Conservation (phyloP, 2,888 invertebrate species). For the Dichetophora obliterata region DNA sequence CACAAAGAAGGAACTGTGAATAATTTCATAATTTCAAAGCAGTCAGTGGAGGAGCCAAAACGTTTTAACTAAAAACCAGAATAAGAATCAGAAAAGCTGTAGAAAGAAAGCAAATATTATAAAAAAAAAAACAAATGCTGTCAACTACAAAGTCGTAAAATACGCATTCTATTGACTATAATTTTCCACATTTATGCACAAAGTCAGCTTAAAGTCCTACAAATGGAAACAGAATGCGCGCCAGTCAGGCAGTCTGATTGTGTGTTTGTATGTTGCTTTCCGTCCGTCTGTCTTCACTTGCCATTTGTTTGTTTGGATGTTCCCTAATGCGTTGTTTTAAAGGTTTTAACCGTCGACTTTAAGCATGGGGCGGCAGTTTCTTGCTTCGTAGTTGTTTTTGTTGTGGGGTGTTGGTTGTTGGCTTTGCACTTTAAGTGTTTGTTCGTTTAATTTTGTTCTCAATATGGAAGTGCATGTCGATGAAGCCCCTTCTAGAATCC, state of each 20-base stretch:
- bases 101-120: neutral
- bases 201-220: conserved; percentile 48
- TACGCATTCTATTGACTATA: conserved; percentile 64
- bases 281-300: neutral
- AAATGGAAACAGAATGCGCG: neutral
- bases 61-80: too few species aligned
- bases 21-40: too few species aligned
- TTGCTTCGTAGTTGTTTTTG: neutral
- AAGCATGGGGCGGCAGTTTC: neutral
- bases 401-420: neutral
- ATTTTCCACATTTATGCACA: conserved; percentile 60
- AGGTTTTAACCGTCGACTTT: neutral
- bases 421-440: conserved; percentile 7
- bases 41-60: too few species aligned
- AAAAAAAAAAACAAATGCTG: conserved; percentile 52
- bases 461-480: too few species aligned
- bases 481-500: too few species aligned
- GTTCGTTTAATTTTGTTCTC: neutral
- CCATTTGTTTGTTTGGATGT: neutral
- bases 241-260: neutral
- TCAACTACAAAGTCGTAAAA: conserved; percentile 61
- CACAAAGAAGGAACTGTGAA: too few species aligned
- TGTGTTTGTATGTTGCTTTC: neutral
- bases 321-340: conserved; percentile 17
- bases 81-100: too few species aligned